Percentiles rank a stretch among this genome's conserved stretches.
Conservation (phyloP, 30 jellyfish, hydroid and myxozoan species). For the Pseudorhiza aurosa region DNA sequence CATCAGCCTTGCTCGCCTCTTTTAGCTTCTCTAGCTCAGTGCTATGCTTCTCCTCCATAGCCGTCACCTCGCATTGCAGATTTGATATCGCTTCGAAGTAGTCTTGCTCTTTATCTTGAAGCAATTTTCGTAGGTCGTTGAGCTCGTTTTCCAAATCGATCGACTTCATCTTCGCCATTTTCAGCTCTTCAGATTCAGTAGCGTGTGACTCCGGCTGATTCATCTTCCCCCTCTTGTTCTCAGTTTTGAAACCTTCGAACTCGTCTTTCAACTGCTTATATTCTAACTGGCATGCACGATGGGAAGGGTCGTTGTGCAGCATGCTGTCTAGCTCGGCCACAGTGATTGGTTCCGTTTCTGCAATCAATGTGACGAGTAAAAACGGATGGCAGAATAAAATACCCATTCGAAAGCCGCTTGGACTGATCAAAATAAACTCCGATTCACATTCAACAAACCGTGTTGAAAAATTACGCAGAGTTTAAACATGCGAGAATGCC, state of each 20-base stretch:
- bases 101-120: constrained; percentile 78
- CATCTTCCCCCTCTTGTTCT: background rate
- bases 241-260: constrained; percentile 69
- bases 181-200: constrained; percentile 39
- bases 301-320: constrained; percentile 81
- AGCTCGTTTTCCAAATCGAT: constrained; percentile 55
- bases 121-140: constrained; percentile 5
- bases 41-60: constrained; percentile 54
- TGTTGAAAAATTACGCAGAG: too few species aligned
- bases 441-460: too few species aligned
- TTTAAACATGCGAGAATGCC: too few species aligned
- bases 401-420: too few species aligned
- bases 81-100: constrained; percentile 44
- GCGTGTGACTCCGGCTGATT: background rate
- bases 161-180: constrained; percentile 35
- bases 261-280: constrained; percentile 87
- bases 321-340: constrained; percentile 77
- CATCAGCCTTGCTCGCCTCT: constrained; percentile 35
- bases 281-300: constrained; percentile 83
- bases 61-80: constrained; percentile 73
- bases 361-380: background rate
- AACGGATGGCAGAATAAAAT: too few species aligned
- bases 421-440: too few species aligned
- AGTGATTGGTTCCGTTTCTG: constrained; percentile 39
- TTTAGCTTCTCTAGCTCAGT: constrained; percentile 24